phyloP scores from a whole-genome alignment of 1,140 invertebrate genomes.

The Elysia chlorotica region DNA sequence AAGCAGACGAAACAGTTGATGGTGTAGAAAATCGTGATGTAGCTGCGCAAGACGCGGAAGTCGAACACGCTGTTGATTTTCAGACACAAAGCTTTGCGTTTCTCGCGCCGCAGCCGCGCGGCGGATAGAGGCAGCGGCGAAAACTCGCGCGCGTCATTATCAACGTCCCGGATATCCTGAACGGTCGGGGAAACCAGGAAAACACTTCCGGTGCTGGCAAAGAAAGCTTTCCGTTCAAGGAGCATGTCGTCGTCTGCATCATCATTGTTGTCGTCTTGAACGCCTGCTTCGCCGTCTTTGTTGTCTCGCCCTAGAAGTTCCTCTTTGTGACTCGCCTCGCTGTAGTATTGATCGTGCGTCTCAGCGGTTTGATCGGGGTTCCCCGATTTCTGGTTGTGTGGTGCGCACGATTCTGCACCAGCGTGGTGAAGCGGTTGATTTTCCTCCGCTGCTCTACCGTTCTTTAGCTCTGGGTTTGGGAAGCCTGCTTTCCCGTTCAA shows the following conservation, averaged over 20 bases:
- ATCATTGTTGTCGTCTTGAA: slow-evolving; percentile 12
- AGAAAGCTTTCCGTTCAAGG: slow-evolving; percentile 3
- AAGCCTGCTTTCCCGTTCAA: too few species aligned
- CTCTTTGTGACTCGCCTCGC: too few species aligned
- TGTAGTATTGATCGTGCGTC: too few species aligned
- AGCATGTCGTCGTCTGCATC: not conserved
- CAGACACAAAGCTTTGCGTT: not conserved
- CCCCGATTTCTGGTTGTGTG: too few species aligned
- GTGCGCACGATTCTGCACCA: too few species aligned
- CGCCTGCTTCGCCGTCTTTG: not conserved
- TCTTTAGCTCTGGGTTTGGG: too few species aligned
- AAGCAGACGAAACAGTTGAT: slow-evolving; percentile 43
- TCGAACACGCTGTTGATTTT: slow-evolving; percentile 28
- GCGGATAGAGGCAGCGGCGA: not conserved
- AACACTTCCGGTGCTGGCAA: slow-evolving; percentile 22
- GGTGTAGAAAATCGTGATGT: slow-evolving; percentile 36
- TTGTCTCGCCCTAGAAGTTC: too few species aligned
- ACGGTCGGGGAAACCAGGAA: slow-evolving; percentile 4
- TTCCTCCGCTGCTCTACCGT: too few species aligned
- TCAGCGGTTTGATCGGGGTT: too few species aligned
- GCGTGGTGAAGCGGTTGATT: too few species aligned
- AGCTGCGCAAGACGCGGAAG: slow-evolving; percentile 41
- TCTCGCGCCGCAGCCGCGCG: not conserved
- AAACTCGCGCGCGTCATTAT: not conserved
- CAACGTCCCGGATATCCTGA: not conserved